Base-by-base conservation (phyloP, 2,888 invertebrate species). In the Acrobasis suavella region DNA sequence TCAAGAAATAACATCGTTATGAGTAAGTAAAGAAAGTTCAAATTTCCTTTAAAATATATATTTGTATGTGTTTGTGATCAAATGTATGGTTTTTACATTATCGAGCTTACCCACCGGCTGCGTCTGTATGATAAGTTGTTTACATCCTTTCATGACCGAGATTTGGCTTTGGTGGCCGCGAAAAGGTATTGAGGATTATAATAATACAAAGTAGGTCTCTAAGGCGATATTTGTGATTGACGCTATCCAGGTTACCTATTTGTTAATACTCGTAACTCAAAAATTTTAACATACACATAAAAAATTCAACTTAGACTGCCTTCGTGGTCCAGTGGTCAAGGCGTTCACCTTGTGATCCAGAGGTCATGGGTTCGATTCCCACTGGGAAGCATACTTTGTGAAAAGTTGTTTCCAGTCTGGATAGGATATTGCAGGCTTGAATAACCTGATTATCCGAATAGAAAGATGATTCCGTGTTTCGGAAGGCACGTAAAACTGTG, bases 131-230 rank as follows among this genome's bases (percentile, higher is more conserved):
- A 67, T 67, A 72, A 65, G 71, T 74, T 80, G 76, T 78, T 77
- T 78, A 78, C 76, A 79, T 83, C 80, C 77, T 80, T 75, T 69
- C 67, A 66, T 80, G 82, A 77, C 80, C 81, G 79, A 79, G 69
- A 81, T 82, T 72, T 69, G 63, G 69, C 80, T 82, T 72, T 69
- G 63, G 71, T 67, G 67, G 68, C 68, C 62, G 66, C 69, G 59
- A 68, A 74, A 66, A 63, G 58, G 60, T 55, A 59, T 67, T 51
- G 56, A 51, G 60, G 60, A 58, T 62, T 12, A 58, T 22, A 17
- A 39, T n/a, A 2, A 59, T 46, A 58, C 64, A 50, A 67, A 69
- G 65, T 66, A 37, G 61, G 55, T 61, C 55, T 38, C 9, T 39
- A 42, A 51, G 39, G 15, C 49, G 32, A 17, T 56, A 12, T 42